phyloP scores from a whole-genome alignment of 2,113 vertebrate genomes.

The Crotalus horridus region DNA sequence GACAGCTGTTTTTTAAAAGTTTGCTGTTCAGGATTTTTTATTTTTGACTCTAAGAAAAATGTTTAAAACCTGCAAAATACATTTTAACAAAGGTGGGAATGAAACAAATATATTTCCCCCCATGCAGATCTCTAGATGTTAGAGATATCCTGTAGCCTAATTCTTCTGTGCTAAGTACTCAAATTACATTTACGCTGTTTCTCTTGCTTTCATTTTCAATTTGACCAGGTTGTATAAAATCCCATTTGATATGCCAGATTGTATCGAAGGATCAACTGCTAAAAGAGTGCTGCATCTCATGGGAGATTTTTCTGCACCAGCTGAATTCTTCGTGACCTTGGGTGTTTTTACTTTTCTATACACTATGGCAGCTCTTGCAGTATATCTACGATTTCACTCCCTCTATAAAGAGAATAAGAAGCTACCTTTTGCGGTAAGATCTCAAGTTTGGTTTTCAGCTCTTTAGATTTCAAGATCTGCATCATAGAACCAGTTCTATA shows the following conservation, averaged over 20 bases:
- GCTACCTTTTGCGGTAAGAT: constrained; percentile 79
- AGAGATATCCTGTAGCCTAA: not conserved
- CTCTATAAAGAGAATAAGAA: constrained; percentile 78
- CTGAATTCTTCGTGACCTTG: constrained; percentile 88
- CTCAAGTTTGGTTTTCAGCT: not conserved
- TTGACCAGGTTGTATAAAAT: constrained; percentile 76
- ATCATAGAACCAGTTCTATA: not conserved
- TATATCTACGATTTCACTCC: constrained; percentile 89
- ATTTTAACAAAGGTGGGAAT: not conserved
- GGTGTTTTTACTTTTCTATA: constrained; percentile 93
- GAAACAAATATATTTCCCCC: not conserved
- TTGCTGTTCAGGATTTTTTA: not conserved
- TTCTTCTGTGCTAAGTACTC: not conserved
- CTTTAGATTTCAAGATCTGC: not conserved
- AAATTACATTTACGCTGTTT: not conserved
- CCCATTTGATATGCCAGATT: constrained; percentile 73
- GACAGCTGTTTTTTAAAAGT: not conserved
- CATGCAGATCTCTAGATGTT: not conserved
- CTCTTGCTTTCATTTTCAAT: not conserved
- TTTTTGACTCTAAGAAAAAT: not conserved
- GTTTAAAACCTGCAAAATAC: not conserved
- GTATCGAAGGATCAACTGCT: constrained; percentile 13
- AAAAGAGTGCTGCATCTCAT: constrained; percentile 65
- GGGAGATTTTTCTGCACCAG: constrained; percentile 84
- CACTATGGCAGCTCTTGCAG: constrained; percentile 77